Percentiles rank a stretch among this genome's conserved stretches.
Conservation (phyloP, 2,888 invertebrate genomes). For the Kuschelorhynchus macadamiae region DNA sequence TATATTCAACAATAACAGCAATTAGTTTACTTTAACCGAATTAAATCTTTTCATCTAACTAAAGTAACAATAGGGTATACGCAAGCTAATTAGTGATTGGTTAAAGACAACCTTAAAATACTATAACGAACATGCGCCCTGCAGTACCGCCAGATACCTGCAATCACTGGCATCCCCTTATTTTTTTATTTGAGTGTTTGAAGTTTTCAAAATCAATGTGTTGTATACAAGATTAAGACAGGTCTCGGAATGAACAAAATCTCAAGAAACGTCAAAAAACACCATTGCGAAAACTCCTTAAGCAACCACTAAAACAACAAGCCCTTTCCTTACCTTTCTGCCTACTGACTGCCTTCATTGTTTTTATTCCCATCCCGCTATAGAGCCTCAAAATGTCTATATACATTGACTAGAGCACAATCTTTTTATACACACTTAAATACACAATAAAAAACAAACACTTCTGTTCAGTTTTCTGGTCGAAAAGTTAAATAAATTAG, state of each 20-base stretch:
- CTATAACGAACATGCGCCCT: too few species aligned
- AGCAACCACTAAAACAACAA: slow-evolving; percentile 25
- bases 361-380: slow-evolving; percentile 89
- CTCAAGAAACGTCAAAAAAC: slow-evolving; percentile 27
- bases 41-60: too few species aligned
- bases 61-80: too few species aligned
- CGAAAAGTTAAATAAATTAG: slow-evolving; percentile 16
- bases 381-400: slow-evolving; percentile 72
- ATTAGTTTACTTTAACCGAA: too few species aligned
- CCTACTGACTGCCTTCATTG: slow-evolving; percentile 90
- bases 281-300: slow-evolving; percentile 27
- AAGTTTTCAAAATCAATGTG: too few species aligned
- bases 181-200: too few species aligned
- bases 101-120: too few species aligned
- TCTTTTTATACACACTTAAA: slow-evolving; percentile 38
- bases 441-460: slow-evolving; percentile 31
- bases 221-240: too few species aligned
- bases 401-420: slow-evolving; percentile 71
- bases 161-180: too few species aligned
- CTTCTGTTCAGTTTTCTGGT: not conserved
- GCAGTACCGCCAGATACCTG: too few species aligned
- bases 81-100: too few species aligned
- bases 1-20: too few species aligned
- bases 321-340: slow-evolving; percentile 77
- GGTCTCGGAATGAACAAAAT: slow-evolving; percentile 3